Conservation (phyloP, 37 sponge, comb jelly and placozoan genomes). For the Eunapius fragilis region DNA sequence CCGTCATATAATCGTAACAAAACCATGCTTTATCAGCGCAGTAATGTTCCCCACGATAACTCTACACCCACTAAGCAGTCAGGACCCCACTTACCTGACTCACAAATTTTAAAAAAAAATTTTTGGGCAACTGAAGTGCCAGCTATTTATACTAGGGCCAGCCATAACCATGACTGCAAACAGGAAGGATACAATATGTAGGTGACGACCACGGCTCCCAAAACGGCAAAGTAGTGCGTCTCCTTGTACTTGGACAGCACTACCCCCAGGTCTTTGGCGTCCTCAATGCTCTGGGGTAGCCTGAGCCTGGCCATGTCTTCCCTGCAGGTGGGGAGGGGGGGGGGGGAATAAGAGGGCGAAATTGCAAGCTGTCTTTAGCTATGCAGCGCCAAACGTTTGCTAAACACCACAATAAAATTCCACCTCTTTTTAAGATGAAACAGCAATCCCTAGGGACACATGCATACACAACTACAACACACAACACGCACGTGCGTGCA, state of each 20-base stretch:
- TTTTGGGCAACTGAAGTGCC: too few relatives aligned
- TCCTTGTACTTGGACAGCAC: conserved; percentile 89
- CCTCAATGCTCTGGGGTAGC: conserved; percentile 77
- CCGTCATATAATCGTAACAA: too few relatives aligned
- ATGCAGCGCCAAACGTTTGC: too few relatives aligned
- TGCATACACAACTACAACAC: background rate
- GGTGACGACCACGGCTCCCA: conserved; percentile 54
- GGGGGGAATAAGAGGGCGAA: background rate
- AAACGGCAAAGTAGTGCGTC: conserved; percentile 82
- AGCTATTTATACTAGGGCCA: background rate
- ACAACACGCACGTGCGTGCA: too few relatives aligned
- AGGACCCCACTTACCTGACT: too few relatives aligned
- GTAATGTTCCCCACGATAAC: too few relatives aligned
- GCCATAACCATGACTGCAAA: background rate
- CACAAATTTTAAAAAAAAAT: too few relatives aligned
- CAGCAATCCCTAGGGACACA: background rate
- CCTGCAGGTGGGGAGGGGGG: conserved; percentile 13
- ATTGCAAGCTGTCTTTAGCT: background rate
- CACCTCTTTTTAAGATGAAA: background rate
- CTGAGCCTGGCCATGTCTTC: conserved; percentile 40
- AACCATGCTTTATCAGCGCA: too few relatives aligned
- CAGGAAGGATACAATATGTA: conserved; percentile 85
- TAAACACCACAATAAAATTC: too few relatives aligned
- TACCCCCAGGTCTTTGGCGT: conserved; percentile 89
- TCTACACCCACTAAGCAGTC: too few relatives aligned